Conservation (phyloP, 1,140 invertebrate genomes). For the Tribolium castaneum region DNA sequence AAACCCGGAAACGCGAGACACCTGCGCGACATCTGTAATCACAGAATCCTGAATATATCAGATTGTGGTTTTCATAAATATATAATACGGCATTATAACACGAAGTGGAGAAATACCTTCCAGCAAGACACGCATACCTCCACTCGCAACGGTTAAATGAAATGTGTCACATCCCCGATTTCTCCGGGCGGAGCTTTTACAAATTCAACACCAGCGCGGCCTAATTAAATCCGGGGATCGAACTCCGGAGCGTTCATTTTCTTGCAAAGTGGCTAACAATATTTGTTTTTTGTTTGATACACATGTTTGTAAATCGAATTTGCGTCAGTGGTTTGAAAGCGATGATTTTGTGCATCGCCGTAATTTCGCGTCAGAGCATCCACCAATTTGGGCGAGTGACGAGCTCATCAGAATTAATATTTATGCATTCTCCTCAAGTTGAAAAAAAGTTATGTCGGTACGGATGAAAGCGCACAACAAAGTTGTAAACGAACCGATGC, state of each 20-base stretch:
- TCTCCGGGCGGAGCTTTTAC: background rate
- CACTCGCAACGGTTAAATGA: background rate
- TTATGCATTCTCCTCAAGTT: background rate
- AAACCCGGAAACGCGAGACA: conserved; percentile 37
- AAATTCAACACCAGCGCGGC: background rate
- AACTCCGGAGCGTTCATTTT: no score
- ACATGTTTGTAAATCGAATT: no score
- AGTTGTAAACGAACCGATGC: conserved; percentile 36
- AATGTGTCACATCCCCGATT: background rate
- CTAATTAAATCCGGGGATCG: background rate
- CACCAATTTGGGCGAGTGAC: background rate
- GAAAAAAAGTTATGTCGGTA: conserved; percentile 21
- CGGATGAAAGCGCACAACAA: conserved; percentile 19
- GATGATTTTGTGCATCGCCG: no score
- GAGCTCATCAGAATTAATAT: background rate
- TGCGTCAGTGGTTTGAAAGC: no score
- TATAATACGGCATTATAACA: conserved; percentile 30
- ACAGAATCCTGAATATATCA: conserved; percentile 45
- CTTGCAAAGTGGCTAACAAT: no score
- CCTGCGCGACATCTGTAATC: conserved; percentile 48
- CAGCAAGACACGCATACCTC: background rate
- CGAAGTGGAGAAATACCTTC: conserved; percentile 14
- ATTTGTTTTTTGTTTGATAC: no score
- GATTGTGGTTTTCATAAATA: conserved; percentile 41
- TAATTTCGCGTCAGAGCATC: background rate